Conservation (phyloP, 2,888 invertebrate species). For the Drymonia ruficornis region DNA sequence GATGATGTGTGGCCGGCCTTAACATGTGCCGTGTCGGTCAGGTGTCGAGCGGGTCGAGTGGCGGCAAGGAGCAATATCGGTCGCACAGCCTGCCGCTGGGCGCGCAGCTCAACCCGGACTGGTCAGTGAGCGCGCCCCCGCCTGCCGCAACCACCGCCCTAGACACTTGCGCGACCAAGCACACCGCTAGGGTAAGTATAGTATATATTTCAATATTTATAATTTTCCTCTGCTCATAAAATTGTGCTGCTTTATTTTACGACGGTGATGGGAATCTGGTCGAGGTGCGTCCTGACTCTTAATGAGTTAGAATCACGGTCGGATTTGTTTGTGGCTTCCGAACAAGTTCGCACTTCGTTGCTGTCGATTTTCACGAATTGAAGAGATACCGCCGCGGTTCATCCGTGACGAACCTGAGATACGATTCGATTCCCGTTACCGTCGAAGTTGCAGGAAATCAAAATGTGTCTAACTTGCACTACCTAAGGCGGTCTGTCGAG, state of each 20-base stretch:
- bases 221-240: background rate
- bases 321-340: too few relatives aligned
- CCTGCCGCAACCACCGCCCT: constrained; percentile 27
- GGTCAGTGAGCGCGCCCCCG: constrained; percentile 66
- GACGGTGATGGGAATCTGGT: background rate
- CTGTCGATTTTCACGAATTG: too few relatives aligned
- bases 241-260: background rate
- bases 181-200: constrained; percentile 58
- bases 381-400: too few relatives aligned
- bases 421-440: background rate
- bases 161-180: constrained; percentile 65
- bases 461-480: background rate
- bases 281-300: background rate
- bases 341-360: too few relatives aligned
- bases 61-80: constrained; percentile 82
- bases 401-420: background rate
- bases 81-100: constrained; percentile 87
- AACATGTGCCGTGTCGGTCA: constrained; percentile 11
- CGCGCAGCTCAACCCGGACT: constrained; percentile 79
- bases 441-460: background rate
- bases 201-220: background rate
- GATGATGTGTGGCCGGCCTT: too few relatives aligned
- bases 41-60: constrained; percentile 30
- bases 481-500: background rate
- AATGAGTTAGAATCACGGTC: background rate